Percentiles rank a stretch among this genome's conserved stretches.
phyloP scores from a whole-genome alignment of 2,113 vertebrate species.

The Callaeas wilsoni region DNA sequence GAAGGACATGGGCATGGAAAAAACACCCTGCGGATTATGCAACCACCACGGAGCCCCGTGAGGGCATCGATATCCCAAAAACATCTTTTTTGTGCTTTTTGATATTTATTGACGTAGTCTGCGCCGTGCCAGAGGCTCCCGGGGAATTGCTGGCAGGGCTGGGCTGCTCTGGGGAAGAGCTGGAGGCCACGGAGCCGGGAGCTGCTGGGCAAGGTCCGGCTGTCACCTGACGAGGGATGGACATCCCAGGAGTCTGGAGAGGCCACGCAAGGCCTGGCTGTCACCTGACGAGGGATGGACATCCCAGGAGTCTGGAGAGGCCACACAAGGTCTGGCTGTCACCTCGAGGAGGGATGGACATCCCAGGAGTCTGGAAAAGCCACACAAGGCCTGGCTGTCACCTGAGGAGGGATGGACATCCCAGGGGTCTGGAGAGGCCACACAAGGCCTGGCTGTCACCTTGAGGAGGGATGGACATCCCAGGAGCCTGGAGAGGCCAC shows the following conservation, averaged over 20 bases:
- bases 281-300: rapidly evolving
- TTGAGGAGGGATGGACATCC: background rate
- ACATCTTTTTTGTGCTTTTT: background rate
- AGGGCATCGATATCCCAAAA: background rate
- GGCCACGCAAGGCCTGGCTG: rapidly evolving
- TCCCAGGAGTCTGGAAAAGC: background rate
- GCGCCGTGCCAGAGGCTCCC: background rate
- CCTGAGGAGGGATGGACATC: rapidly evolving
- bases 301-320: too few species aligned
- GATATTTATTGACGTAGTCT: background rate
- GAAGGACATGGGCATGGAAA: background rate
- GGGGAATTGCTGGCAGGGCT: background rate
- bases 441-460: background rate
- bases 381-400: rapidly evolving
- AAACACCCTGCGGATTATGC: background rate
- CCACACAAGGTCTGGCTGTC: rapidly evolving
- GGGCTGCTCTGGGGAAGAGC: background rate
- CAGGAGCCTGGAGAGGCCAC: too few species aligned
- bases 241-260: background rate
- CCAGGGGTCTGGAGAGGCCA: background rate
- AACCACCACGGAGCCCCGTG: background rate
- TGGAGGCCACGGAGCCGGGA: rapidly evolving
- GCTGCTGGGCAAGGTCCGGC: background rate
- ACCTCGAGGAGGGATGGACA: rapidly evolving
- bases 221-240: background rate